Conservation (phyloP, 2,113 vertebrate species). For the Coptodon bakossiorum region DNA sequence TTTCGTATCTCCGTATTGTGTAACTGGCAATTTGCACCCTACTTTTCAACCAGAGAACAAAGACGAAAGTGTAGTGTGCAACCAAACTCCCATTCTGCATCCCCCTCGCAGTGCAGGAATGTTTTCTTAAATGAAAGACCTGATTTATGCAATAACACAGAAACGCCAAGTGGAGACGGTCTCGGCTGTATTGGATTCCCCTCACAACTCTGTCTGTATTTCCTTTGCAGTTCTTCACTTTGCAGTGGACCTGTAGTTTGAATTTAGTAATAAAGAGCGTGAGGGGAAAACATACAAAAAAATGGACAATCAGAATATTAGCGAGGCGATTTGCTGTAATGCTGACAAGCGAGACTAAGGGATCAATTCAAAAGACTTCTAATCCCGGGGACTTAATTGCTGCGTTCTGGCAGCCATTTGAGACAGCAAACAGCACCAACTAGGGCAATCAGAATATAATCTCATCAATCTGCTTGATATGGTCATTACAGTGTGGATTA, state of each 20-base stretch:
- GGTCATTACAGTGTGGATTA: conserved; percentile 34
- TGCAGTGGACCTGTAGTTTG: neutral
- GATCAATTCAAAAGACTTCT: conserved; percentile 39
- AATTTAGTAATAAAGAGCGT: neutral
- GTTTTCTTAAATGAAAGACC: conserved; percentile 45
- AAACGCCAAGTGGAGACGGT: neutral
- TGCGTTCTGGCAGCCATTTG: neutral
- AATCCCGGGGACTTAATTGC: conserved; percentile 31
- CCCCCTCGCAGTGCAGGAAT: conserved; percentile 2
- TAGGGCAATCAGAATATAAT: conserved; percentile 34
- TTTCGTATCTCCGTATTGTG: conserved; percentile 7
- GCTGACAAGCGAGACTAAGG: conserved; percentile 10
- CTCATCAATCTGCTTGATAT: conserved; percentile 47
- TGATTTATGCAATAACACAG: conserved; percentile 37
- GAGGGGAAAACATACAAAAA: neutral
- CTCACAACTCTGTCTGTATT: neutral
- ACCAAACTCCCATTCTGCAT: conserved; percentile 10
- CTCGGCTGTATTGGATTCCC: neutral
- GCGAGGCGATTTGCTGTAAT: neutral
- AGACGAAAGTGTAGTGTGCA: neutral
- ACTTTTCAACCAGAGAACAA: conserved; percentile 29
- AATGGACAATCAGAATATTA: conserved; percentile 20
- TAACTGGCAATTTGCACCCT: conserved; percentile 35
- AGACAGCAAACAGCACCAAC: conserved; percentile 11
- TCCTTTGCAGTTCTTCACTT: neutral